A percentile compares a stretch with the other conserved stretches of the same genome.
Evolutionary conservation across 2,113 vertebrate species (phyloP).

Genomic region (Bufo gargarizans): DNA sequence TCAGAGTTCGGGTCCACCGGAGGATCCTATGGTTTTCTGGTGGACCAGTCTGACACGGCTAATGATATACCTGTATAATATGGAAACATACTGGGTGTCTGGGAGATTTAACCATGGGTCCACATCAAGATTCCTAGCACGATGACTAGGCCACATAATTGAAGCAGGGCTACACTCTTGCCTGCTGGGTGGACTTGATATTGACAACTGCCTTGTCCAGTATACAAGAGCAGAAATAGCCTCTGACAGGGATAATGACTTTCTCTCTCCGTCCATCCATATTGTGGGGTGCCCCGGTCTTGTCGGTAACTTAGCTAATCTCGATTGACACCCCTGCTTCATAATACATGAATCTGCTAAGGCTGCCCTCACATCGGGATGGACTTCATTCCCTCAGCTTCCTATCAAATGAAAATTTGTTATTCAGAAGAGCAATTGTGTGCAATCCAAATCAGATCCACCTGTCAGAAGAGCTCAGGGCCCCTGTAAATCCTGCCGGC

Average conservation of each 20-base stretch:
- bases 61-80: neutral
- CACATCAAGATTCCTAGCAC: neutral
- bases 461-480: slow-evolving; percentile 21
- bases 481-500: slow-evolving; percentile 15
- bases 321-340: slow-evolving; percentile 20
- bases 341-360: slow-evolving; percentile 32
- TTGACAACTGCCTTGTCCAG: slow-evolving; percentile 1
- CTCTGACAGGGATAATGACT: slow-evolving; percentile 12
- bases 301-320: slow-evolving; percentile 2
- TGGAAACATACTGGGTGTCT: neutral
- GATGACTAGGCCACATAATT: neutral
- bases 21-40: too few species aligned
- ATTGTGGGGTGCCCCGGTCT: neutral
- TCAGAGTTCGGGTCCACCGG: too few species aligned
- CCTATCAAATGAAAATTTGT: slow-evolving; percentile 40
- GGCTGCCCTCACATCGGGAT: neutral
- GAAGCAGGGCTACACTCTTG: neutral
- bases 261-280: neutral
- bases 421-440: slow-evolving; percentile 52
- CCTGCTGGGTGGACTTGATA: slow-evolving; percentile 6
- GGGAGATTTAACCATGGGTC: neutral
- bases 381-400: slow-evolving; percentile 15
- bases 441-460: slow-evolving; percentile 48
- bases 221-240: neutral
- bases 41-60: too few species aligned